A percentile compares a stretch with the other conserved stretches of the same genome.
phyloP scores from a whole-genome alignment of 2,113 vertebrate species.

The Abramis brama region DNA sequence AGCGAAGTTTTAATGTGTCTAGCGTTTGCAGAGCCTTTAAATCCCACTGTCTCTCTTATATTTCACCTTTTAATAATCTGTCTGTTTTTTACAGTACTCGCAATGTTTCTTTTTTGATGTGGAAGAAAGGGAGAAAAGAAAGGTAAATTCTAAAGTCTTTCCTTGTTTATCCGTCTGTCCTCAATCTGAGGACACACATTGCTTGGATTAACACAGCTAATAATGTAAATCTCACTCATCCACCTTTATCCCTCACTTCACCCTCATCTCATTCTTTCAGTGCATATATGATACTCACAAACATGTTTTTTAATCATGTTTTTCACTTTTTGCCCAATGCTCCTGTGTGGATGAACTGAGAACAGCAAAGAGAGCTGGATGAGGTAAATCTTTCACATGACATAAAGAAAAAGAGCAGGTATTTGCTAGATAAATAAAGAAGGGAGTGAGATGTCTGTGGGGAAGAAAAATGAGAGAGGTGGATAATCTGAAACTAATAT shows the following conservation, averaged over 20 bases:
- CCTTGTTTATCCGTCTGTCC: constrained; percentile 37
- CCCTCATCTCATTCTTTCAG: neutral
- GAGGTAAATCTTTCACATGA: constrained; percentile 59
- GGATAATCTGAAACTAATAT: neutral
- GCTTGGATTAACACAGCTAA: constrained; percentile 48
- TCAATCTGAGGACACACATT: constrained; percentile 21
- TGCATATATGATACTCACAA: neutral
- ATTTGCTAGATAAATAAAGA: neutral
- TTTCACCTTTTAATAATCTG: neutral
- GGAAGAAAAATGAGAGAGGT: neutral
- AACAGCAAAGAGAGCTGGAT: constrained; percentile 65
- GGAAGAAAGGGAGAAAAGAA: constrained; percentile 67
- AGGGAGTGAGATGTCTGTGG: neutral
- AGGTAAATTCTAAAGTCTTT: constrained; percentile 62
- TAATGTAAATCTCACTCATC: constrained; percentile 40
- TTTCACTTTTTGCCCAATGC: neutral
- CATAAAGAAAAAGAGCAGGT: neutral
- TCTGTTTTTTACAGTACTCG: constrained; percentile 64
- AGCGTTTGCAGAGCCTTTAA: neutral
- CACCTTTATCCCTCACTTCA: constrained; percentile 12
- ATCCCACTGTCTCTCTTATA: neutral
- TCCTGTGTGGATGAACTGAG: constrained; percentile 32
- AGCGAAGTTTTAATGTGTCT: neutral
- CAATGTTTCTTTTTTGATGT: constrained; percentile 74
- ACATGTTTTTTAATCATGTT: neutral